Base-by-base conservation (phyloP, 2,113 vertebrate genomes). In the Misgurnus mizolepis region DNA sequence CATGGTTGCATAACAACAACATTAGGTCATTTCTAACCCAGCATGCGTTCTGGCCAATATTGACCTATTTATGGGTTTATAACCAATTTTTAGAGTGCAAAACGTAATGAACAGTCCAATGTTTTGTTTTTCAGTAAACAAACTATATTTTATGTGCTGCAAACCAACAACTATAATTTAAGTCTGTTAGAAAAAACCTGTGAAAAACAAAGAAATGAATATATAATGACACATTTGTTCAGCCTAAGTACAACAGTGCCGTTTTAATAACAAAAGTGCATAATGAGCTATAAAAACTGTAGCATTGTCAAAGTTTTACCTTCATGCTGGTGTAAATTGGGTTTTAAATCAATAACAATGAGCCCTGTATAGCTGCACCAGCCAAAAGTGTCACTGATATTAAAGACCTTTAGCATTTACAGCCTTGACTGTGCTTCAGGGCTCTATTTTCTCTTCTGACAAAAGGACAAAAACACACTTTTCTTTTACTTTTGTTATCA, bases 281-380 rank as follows among this genome's bases (percentile, higher is more conserved):
- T 53, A 17, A 10, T 40, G 8, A 10, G 4, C 22, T 34, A 50
- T 12, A 55, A 71, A 71, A 71, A 8, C 68, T 34, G 1, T 10
- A 55, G 53, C 39, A 43, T 40, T 74, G 76, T 67, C 58, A 70
- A 56, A 22, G 80, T 85, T 82, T 78, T 76, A 82, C 82, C 79
- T 77, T 49, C 17, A 27, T 69, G 55, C 64, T 60, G 27, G 60
- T 47, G 71, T n/a, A 76, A 45, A 53, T 71, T 66, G n/a, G 22
- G 39, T 55, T 41, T 86, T 80, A 83, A 70, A 82, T 82, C 81
- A 85, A 65, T 40, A 75, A 45, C 64, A 70, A 76, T 80, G 55
- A 74, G 27, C 40, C 61, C 40, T 56, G 39, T 40, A 40, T 15
- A 27, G 10, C 6, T 68, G 9, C 2, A 72, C 27, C 34, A 71